Evolutionary conservation across 2,888 invertebrate species (phyloP), one percentile per base, ranked within the genome.

Genomic region (Schrankia costaestrigalis): DNA sequence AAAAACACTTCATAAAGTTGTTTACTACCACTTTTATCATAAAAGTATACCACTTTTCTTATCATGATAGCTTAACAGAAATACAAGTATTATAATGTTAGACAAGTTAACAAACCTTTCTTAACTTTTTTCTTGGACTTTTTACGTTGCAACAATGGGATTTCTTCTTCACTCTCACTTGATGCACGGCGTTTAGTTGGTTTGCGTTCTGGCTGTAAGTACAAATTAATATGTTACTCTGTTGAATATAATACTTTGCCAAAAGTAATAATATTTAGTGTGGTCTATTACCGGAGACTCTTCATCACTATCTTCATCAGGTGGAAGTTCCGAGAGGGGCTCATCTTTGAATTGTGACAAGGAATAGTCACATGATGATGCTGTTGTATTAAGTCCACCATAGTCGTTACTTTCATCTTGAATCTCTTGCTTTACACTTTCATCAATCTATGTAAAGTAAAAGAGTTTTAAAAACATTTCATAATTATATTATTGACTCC

Each of bases 311-410:
- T 91, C 91, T 9, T 90, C 89, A 61, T 76, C 89, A 24, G 67
- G 72, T 9, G 78, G 77, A 9, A 85, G 58, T 43, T 84, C 89
- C 9, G 85, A 79, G 3, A 90, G 71, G 9, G 89, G 87, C 59
- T 90, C 89, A 54, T 90, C 90, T 58, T 90, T 90, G 55, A 93
- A 93, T 61, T 92, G 92, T 25, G 93, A 92, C 73, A 93, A 54
- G 26, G 90, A 93, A 69, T 93, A 93, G 67, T 93, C 93, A 73
- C 93, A 93, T 27, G 92, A 93, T 46, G 93, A 93, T n/a, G 90
- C 90, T 74, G 90, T 61, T 79, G 91, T 63, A 78, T 83, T 83
- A 11, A 88, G 52, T 56, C 80, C 71, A 46, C 68, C 63, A 55
- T 79, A 75, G 67, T 75, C 79, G 47, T 81, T 75, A 58, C 71